phyloP scores from a whole-genome alignment of 2,113 vertebrate species.

The Podarcis muralis region DNA sequence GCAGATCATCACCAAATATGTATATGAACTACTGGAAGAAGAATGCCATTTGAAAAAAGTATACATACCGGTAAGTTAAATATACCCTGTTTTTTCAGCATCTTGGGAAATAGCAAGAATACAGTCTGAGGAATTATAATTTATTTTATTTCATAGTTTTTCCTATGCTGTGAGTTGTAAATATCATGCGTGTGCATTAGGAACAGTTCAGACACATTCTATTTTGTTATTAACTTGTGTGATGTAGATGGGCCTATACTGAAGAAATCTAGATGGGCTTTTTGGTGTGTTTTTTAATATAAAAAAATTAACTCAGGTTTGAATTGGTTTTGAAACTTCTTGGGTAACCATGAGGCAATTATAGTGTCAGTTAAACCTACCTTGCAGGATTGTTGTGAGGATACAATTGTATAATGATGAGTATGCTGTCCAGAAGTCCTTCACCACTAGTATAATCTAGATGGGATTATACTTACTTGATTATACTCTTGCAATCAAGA shows the following conservation, averaged over 20 bases:
- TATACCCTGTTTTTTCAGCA: not conserved
- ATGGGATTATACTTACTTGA: not conserved
- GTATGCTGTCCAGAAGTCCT: not conserved
- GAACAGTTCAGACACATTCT: not conserved
- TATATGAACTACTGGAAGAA: constrained; percentile 93
- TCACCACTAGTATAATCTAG: not conserved
- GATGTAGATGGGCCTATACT: rapidly evolving
- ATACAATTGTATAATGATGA: not conserved
- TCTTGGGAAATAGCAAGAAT: not conserved
- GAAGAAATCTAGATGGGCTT: not conserved
- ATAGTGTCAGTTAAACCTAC: not conserved
- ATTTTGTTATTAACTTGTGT: not conserved
- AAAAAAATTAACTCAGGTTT: not conserved
- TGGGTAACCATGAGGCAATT: not conserved
- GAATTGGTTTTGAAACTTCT: not conserved
- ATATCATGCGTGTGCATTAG: not conserved
- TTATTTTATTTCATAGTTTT: not conserved
- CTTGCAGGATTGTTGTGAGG: not conserved
- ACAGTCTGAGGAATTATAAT: not conserved
- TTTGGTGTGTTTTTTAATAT: too few species aligned
- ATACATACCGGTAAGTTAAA: constrained; percentile 90
- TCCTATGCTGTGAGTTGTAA: not conserved
- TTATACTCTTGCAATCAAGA: not conserved
- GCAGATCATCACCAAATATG: constrained; percentile 95
- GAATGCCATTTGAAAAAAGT: constrained; percentile 93